Conservation (phyloP, 2,888 invertebrate genomes). For the Ectemnius lituratus region DNA sequence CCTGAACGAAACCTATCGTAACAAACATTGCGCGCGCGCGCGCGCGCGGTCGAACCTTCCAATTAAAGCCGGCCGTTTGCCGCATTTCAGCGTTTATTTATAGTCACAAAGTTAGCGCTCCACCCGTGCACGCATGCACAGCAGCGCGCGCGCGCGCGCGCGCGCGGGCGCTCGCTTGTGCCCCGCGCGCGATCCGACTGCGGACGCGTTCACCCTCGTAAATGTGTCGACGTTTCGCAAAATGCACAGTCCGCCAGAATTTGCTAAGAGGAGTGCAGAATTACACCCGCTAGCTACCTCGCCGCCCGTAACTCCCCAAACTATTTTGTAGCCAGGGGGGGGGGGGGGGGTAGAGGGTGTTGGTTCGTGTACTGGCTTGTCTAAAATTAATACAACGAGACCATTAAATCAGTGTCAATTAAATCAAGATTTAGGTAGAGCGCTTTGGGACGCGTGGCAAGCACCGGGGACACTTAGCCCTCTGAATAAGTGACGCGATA, state of each 20-base stretch:
- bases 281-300: conserved; percentile 35
- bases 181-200: conserved; percentile 54
- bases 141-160: no score
- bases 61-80: conserved; percentile 70
- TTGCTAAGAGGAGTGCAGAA: conserved; percentile 57
- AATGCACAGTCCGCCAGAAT: conserved; percentile 61
- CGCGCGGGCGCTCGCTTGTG: no score
- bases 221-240: conserved; percentile 65
- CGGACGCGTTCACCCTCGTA: conserved; percentile 62
- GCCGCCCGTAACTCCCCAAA: conserved; percentile 28
- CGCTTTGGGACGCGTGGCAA: not conserved
- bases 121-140: no score
- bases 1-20: conserved; percentile 64
- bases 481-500: not conserved
- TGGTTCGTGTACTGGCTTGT: conserved; percentile 24
- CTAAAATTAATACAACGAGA: conserved; percentile 58
- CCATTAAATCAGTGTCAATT: conserved; percentile 58
- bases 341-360: not conserved
- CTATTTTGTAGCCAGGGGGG: conserved; percentile 32
- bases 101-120: conserved; percentile 67
- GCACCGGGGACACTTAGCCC: not conserved
- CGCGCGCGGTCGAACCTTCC: conserved; percentile 56
- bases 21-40: conserved; percentile 65
- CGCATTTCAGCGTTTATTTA: conserved; percentile 71
- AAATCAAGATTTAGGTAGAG: conserved; percentile 27